Evolutionary conservation across 2,888 invertebrate genomes (phyloP), one percentile per base, ranked within the genome.

Genomic region (Cataglyphis livida): DNA sequence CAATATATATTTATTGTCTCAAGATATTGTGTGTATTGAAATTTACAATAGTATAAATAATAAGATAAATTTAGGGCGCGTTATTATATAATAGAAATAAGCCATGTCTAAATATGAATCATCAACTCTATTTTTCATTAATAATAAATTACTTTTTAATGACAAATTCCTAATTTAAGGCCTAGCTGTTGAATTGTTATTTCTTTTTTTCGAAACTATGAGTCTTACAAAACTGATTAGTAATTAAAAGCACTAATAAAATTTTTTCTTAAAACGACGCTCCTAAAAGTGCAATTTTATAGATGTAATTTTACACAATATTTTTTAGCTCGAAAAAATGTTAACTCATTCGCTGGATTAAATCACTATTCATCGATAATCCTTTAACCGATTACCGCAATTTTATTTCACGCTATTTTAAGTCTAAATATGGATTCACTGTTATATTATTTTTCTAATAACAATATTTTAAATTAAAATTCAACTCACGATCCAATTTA

Each of bases 1-100:
- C 71, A 71, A 93, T 93, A 93, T 93, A 93, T 91, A 92, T 93
- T 94, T 94, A 94, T 94, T 94, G 94, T 94, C 94, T 93, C 91
- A 88, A 91, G 92, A 92, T 91, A 93, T 92, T 91, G 90, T 91
- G 88, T 87, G 90, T 91, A 90, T 90, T 90, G 90, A 91, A 92
- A 92, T 91, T 91, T 92, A 93, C 90, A 91, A 82, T 87, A 83
- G 84, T 87, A 86, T 79, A 79, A 89, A 84, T 87, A 85, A 87
- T 54, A 64, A 57, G 64, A 3, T 64, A 48, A 81, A 70, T 70
- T 48, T 18, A 51, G 51, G n/a, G n/a, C 41, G 41, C 51, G 41
- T 61, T 68, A n/a, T 28, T 28, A 28, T 25, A 25, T 25, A 25
- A 25, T 51, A 83, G 35, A 66, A 66, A 82, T 21, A 75, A 83